phyloP scores from a whole-genome alignment of 2,888 invertebrate species.

The Lymantria monacha region DNA sequence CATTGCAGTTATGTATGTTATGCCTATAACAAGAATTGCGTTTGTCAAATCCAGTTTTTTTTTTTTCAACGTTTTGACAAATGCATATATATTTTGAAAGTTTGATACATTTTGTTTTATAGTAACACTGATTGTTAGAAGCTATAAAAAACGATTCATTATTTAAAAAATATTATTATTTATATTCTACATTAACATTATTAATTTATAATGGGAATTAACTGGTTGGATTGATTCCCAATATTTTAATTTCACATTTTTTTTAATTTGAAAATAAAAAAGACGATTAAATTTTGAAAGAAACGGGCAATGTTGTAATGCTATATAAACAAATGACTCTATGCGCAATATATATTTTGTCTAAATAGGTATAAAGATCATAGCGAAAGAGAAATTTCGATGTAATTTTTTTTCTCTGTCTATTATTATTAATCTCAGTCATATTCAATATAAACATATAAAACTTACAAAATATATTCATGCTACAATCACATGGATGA shows the following conservation, averaged over 20 bases:
- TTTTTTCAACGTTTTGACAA: constrained; percentile 21
- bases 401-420: too few relatives aligned
- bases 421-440: too few relatives aligned
- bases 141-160: background rate
- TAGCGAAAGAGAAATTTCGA: too few relatives aligned
- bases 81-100: constrained; percentile 10
- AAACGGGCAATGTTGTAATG: too few relatives aligned
- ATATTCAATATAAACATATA: too few relatives aligned
- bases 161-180: background rate
- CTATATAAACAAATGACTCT: too few relatives aligned
- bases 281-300: too few relatives aligned
- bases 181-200: background rate
- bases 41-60: constrained; percentile 19
- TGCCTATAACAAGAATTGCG: constrained; percentile 11
- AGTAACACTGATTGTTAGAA: background rate
- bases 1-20: constrained; percentile 23
- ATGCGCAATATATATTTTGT: too few relatives aligned
- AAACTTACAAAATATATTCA: too few relatives aligned
- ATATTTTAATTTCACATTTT: background rate
- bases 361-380: too few relatives aligned
- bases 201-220: constrained; percentile 34
- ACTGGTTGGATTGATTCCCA: constrained; percentile 56
- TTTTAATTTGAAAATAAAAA: background rate
- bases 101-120: constrained; percentile 9
- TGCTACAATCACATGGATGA: too few relatives aligned